Evolutionary conservation across 35 echinoderm and acorn worm genomes (phyloP).

Genomic region (Amphiura filiformis): DNA sequence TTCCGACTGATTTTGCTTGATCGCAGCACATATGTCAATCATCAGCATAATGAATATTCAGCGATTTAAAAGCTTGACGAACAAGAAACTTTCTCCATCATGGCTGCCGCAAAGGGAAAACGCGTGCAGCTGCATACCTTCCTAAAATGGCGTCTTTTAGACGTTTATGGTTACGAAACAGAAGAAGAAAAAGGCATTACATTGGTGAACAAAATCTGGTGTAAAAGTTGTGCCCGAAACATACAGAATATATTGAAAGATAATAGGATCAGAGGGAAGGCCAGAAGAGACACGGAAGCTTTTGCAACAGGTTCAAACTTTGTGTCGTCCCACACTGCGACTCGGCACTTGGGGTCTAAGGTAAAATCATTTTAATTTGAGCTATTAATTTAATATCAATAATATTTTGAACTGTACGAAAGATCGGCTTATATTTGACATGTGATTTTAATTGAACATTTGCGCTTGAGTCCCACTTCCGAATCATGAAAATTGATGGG

Average conservation of each 20-base stretch:
- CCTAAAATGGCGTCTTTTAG: not conserved
- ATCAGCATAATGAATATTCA: not conserved
- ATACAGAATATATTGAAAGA: not conserved
- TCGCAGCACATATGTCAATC: too few species aligned
- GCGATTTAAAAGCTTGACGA: not conserved
- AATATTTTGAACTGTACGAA: too few species aligned
- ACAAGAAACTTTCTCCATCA: too few species aligned
- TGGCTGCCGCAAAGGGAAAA: not conserved
- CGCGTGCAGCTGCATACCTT: not conserved
- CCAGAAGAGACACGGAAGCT: not conserved
- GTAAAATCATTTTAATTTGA: too few species aligned
- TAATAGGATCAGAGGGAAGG: not conserved
- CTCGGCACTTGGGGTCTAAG: not conserved
- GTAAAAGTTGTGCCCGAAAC: not conserved
- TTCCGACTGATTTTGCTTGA: too few species aligned
- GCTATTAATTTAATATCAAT: too few species aligned
- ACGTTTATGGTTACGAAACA: not conserved
- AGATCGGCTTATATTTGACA: too few species aligned
- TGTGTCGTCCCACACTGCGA: not conserved
- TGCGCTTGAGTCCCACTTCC: too few species aligned
- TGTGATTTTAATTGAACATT: too few species aligned
- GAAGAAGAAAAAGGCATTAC: not conserved
- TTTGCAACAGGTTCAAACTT: not conserved
- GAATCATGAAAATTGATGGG: too few species aligned
- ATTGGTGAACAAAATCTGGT: not conserved